Conservation (phyloP, 2,113 vertebrate genomes). For the human region DNA sequence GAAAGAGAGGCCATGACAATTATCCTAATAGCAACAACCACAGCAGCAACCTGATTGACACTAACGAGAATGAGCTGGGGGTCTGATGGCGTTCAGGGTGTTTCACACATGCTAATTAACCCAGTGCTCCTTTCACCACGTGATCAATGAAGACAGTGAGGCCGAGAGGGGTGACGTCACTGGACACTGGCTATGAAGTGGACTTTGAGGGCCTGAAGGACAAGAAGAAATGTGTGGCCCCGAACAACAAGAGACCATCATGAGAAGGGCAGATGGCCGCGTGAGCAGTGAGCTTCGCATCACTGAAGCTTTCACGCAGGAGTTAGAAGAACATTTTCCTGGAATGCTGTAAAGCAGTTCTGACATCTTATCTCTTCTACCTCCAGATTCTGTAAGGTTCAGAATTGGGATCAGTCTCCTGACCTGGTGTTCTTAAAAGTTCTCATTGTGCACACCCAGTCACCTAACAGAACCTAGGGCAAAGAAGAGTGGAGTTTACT, state of each 20-base stretch:
- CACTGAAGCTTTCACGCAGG: background rate
- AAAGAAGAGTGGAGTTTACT: background rate
- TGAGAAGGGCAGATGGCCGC: rapidly evolving
- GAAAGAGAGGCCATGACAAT: rapidly evolving
- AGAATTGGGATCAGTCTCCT: background rate
- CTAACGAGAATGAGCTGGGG: rapidly evolving
- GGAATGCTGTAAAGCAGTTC: background rate
- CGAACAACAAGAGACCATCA: background rate
- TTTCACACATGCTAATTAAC: rapidly evolving
- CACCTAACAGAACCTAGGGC: background rate
- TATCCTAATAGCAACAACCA: rapidly evolving
- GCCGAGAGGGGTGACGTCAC: background rate
- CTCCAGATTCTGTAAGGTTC: background rate
- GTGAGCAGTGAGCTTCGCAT: rapidly evolving
- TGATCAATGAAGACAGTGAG: no score
- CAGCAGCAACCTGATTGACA: rapidly evolving
- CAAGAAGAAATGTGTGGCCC: background rate
- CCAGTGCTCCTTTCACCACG: rapidly evolving
- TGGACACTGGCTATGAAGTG: background rate
- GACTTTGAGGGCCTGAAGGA: background rate
- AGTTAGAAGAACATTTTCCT: background rate
- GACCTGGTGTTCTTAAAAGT: rapidly evolving
- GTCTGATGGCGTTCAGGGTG: background rate
- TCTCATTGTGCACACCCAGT: background rate
- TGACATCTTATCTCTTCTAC: background rate